Conservation (phyloP, 35 echinoderm and acorn worm genomes). For the Ophioderma brevispina region DNA sequence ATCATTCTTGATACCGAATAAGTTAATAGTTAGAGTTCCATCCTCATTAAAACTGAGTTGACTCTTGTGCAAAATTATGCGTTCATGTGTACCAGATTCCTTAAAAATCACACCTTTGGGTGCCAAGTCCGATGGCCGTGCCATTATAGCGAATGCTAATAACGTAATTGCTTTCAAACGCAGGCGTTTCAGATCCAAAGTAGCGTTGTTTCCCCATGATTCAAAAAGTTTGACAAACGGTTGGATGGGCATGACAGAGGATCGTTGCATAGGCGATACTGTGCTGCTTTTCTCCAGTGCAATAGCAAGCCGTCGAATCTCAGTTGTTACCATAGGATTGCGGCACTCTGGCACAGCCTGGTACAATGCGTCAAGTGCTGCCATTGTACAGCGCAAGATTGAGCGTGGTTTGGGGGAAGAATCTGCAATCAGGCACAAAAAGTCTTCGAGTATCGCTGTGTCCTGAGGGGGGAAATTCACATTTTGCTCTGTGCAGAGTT, state of each 20-base stretch:
- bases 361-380: neutral
- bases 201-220: neutral
- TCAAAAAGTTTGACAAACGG: conserved; percentile 23
- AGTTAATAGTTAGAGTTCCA: neutral
- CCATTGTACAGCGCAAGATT: no score
- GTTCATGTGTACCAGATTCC: neutral
- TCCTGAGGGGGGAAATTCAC: neutral
- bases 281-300: neutral
- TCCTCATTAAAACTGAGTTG: neutral
- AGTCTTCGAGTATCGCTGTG: no score
- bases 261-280: neutral
- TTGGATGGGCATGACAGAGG: neutral
- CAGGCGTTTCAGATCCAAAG: neutral
- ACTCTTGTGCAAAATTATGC: neutral
- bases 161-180: conserved; percentile 18
- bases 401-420: no score
- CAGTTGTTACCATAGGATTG: neutral
- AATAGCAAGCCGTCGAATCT: neutral
- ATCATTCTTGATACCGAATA: neutral
- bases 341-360: neutral
- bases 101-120: neutral
- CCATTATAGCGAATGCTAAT: conserved; percentile 1
- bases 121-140: conserved; percentile 3
- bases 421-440: no score
- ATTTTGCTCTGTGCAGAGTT: conserved; percentile 3